Evolutionary conservation across 2,113 vertebrate species (phyloP), one percentile per base, ranked within the genome.

Genomic region (Gobius niger): DNA sequence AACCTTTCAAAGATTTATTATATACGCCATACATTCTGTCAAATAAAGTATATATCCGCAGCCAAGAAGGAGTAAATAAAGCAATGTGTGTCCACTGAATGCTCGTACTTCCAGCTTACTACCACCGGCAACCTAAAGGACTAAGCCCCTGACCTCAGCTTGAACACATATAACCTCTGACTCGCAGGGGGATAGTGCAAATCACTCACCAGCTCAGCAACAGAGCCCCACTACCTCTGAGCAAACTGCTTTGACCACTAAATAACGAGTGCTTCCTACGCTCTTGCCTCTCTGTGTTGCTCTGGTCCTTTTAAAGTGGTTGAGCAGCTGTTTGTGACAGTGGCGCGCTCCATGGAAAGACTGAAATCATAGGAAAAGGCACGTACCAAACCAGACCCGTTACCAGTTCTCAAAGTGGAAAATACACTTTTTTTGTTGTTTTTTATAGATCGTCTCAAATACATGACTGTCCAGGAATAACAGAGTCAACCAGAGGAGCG

Each of bases 351-450:
- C 82, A 72, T 82, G 85, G 88, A 89, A 87, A 86, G 44, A 85
- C 81, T 90, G 85, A 90, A 83, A 80, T 87, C 89, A 92, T 15
- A 66, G 63, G 34, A 75, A 46, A 69, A 4, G 0, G 72, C 73
- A 67, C 73, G 72, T 69, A 83, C 71, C 63, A 63, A 66, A 73
- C 42, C 60, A 65, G 57, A 75, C 14, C 6, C 67, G 19, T 72
- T 60, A 44, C 57, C 40, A 60, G 57, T 60, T 44, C 44, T 50
- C 50, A 67, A 67, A 68, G 16, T 57, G 66, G 74, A 52, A 81
- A 76, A 83, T 40, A 69, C 63, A 63, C 44, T 56, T 9, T 13
- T 5, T 24, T 54, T 54, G 19, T 50, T 52, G 13, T 18, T 14
- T 18, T 56, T 67, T 81, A 50, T 44, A 19, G 52, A 52, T 18